These are phyloP conservation scores for Pyrrhia umbra DNA, from an alignment of 2,888 invertebrate species.

Conservation along the genomic window DNA sequence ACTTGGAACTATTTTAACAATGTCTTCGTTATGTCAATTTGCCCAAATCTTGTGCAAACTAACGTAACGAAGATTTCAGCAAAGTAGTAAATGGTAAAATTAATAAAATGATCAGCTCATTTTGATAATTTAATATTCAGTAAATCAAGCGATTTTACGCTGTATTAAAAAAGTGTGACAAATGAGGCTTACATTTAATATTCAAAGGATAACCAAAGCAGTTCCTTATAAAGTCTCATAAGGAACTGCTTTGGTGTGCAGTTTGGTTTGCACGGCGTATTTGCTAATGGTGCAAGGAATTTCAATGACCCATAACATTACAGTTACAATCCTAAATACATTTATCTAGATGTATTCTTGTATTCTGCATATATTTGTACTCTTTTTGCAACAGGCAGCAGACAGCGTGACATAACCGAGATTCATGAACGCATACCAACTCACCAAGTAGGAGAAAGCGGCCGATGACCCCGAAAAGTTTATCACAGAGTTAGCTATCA, in stretches of 20 bases:
- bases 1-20: constrained; percentile 47
- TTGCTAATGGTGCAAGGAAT: constrained; percentile 69
- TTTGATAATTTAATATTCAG: constrained; percentile 36
- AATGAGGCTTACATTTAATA: constrained; percentile 68
- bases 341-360: constrained; percentile 45
- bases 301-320: constrained; percentile 69
- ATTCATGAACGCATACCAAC: constrained; percentile 73
- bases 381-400: constrained; percentile 63
- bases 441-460: constrained; percentile 80
- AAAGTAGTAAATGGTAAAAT: constrained; percentile 22
- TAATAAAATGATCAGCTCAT: neutral
- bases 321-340: constrained; percentile 67
- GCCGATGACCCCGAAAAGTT: constrained; percentile 76
- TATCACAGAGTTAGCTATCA: constrained; percentile 73
- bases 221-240: constrained; percentile 79
- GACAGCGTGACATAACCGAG: constrained; percentile 76
- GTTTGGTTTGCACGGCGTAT: constrained; percentile 67
- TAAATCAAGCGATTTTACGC: constrained; percentile 15
- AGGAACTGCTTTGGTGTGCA: too few species aligned
- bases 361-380: constrained; percentile 56
- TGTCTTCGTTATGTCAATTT: too few species aligned
- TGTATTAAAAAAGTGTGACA: constrained; percentile 57
- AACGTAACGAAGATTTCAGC: constrained; percentile 64
- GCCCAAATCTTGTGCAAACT: constrained; percentile 79
- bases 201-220: constrained; percentile 70